Conservation (phyloP, 30 jellyfish, hydroid and myxozoan genomes). For the Turritopsis rubra region DNA sequence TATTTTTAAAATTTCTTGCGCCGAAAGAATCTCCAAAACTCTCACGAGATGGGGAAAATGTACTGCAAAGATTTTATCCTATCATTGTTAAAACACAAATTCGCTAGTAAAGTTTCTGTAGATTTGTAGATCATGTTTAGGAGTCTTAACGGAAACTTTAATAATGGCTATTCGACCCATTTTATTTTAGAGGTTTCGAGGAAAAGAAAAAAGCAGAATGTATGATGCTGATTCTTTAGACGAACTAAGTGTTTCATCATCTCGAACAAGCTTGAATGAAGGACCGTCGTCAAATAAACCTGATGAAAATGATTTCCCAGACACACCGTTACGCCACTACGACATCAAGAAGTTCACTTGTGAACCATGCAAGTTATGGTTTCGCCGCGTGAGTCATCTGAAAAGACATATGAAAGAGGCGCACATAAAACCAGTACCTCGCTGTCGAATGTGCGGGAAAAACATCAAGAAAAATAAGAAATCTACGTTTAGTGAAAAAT, state of each 20-base stretch:
- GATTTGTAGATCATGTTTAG: too few relatives aligned
- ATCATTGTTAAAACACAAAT: too few relatives aligned
- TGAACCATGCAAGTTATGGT: constrained; percentile 18
- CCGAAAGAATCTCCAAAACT: too few relatives aligned
- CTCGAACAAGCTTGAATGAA: neutral
- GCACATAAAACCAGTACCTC: constrained; percentile 10
- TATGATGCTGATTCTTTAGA: neutral
- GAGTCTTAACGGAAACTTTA: too few relatives aligned
- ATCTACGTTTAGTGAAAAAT: constrained; percentile 10
- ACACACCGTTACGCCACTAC: neutral
- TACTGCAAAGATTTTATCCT: too few relatives aligned
- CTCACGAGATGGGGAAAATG: too few relatives aligned
- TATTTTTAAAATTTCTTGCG: neutral
- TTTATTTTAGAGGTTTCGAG: neutral
- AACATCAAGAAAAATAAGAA: neutral
- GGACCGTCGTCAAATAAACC: neutral
- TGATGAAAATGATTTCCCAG: neutral
- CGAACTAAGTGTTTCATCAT: neutral
- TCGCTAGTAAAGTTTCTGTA: too few relatives aligned
- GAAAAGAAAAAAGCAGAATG: neutral
- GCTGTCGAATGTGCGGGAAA: constrained; percentile 18
- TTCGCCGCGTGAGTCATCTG: constrained; percentile 15
- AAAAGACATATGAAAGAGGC: constrained; percentile 24
- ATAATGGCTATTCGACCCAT: too few relatives aligned
- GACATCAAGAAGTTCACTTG: neutral